Base-by-base conservation (phyloP, 2,888 invertebrate genomes). In the Dioctria rufipes region DNA sequence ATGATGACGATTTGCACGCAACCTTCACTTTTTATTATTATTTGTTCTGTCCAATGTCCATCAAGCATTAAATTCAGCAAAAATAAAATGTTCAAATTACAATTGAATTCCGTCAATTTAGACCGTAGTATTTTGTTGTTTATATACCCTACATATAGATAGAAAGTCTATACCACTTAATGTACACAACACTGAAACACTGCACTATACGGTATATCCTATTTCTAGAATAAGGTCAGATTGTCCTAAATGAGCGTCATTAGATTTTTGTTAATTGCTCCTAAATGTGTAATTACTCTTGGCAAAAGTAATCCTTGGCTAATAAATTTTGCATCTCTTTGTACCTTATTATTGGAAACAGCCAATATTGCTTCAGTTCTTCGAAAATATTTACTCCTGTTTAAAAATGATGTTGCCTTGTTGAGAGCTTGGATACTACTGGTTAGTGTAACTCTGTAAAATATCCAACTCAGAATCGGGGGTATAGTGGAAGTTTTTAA, bases 261-360 rank as follows among this genome's bases (percentile, higher is more conserved):
- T 69, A 51, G 69, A 51, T 51, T 69, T 69, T 11, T 39, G 69
- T 49, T 69, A 69, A 69, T 69, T 69, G 51, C 51, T 43, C 51
- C 69, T 69, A 3, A 6, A 25, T 37, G 43, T 39, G 25, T 51
- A 51, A 69, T 69, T 69, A 51, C 5, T 46, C 49, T 6, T 9
- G 11, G n/a, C n/a, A n/a, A 13, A 69, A 37, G 5, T 5, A 11
- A 11, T 4, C 11, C 54, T 54, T 54, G n/a, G n/a, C 11, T 51
- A 51, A 69, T 69, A 37, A 46, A 49, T 9, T 25, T 54, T 51
- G 51, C 8, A 61, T 25, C 25, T 25, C 37, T 13, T 61, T 61
- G 61, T 61, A 54, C 11, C n/a, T n/a, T n/a, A n/a, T 4, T 54
- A 54, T 54, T n/a, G 11, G 8, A 3, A 11, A 54, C 5, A 46